These are phyloP conservation scores for Caenorhabditis sulstoni DNA, from an alignment of 2,888 invertebrate species.

Conservation along the genomic window DNA sequence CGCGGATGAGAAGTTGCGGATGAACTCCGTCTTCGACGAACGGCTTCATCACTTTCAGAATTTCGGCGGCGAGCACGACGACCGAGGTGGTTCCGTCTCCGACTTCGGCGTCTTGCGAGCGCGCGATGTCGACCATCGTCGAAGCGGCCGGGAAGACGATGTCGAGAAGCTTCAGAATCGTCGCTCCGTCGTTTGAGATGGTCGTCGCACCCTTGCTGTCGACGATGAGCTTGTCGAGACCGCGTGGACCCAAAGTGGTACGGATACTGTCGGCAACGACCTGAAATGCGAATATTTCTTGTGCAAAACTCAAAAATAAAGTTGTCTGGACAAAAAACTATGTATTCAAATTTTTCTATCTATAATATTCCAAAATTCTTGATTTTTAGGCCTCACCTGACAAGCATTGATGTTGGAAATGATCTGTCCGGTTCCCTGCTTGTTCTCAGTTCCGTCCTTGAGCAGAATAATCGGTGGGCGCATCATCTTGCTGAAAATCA, in stretches of 20 bases:
- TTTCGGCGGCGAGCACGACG: slow-evolving; percentile 94
- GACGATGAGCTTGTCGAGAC: slow-evolving; percentile 99
- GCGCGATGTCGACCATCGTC: slow-evolving; percentile 97
- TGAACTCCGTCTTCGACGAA: slow-evolving; percentile 97
- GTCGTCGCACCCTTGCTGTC: slow-evolving; percentile 89
- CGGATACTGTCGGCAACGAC: slow-evolving; percentile 94
- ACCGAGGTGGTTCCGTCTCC: slow-evolving; percentile 98
- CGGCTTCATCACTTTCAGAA: slow-evolving; percentile 93
- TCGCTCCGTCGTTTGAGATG: slow-evolving; percentile 99
- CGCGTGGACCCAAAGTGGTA: slow-evolving; percentile 97
- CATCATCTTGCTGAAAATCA: slow-evolving; percentile 69
- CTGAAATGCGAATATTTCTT: slow-evolving; percentile 31
- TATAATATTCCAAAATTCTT: background rate
- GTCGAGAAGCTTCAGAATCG: slow-evolving; percentile 97
- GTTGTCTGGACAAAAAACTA: too few species aligned
- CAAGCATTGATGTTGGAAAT: slow-evolving; percentile 81
- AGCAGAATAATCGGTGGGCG: slow-evolving; percentile 93
- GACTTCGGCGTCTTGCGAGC: slow-evolving; percentile 88
- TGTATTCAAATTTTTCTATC: too few species aligned
- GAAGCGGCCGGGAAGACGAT: slow-evolving; percentile 98
- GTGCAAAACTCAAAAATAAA: too few species aligned
- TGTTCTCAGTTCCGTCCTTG: slow-evolving; percentile 94
- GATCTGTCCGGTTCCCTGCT: slow-evolving; percentile 87
- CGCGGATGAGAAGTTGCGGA: slow-evolving; percentile 92
- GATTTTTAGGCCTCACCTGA: slow-evolving; percentile 65